Evolutionary conservation across 2,888 invertebrate genomes (phyloP).

Genomic region (Andrena flavipes): DNA sequence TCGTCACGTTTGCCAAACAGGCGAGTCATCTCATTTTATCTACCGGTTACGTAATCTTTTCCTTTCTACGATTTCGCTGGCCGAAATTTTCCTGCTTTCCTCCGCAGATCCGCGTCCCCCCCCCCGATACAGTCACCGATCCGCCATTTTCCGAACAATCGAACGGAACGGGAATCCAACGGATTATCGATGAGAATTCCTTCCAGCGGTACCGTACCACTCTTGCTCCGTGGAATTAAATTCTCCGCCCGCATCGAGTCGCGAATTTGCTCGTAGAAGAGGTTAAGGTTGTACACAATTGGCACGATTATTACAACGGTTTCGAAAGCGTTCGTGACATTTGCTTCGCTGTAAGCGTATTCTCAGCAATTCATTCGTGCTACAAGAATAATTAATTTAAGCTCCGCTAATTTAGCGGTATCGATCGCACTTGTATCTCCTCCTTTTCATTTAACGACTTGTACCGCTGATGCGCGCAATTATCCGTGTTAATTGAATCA

Average conservation of each 20-base stretch:
- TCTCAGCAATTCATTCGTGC: not conserved
- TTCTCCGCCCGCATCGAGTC: too few species aligned
- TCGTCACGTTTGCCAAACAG: slow-evolving; percentile 6
- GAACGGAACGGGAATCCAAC: too few species aligned
- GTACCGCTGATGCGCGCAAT: not conserved
- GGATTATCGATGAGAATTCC: too few species aligned
- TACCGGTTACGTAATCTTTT: slow-evolving; percentile 14
- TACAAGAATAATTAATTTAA: not conserved
- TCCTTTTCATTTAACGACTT: not conserved
- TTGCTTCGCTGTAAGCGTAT: not conserved
- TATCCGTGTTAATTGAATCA: not conserved
- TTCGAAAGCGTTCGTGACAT: not conserved
- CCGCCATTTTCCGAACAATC: too few species aligned
- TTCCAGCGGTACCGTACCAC: too few species aligned
- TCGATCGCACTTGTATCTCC: not conserved
- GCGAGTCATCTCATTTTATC: slow-evolving; percentile 22
- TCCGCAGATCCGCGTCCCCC: not conserved
- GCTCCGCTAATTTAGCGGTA: not conserved
- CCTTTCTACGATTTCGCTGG: not conserved
- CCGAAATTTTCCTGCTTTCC: slow-evolving; percentile 15
- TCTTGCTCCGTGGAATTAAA: too few species aligned
- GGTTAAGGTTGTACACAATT: too few species aligned
- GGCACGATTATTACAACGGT: too few species aligned
- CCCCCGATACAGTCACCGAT: not conserved
- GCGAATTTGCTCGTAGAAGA: too few species aligned